phyloP scores from a whole-genome alignment of 2,888 invertebrate species.

The Gnatocerus cornutus region DNA sequence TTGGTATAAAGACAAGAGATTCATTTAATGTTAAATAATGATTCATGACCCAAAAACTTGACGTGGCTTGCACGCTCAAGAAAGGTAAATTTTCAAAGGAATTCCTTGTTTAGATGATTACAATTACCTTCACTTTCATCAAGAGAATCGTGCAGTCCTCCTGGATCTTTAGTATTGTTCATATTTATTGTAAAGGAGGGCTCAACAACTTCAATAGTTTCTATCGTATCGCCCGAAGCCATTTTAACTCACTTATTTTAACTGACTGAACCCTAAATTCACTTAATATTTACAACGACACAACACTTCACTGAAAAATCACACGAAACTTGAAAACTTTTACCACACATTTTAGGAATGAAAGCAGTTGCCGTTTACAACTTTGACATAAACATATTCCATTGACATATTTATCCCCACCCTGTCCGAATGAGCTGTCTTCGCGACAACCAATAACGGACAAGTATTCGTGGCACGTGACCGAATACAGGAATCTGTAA shows the following conservation, averaged over 20 bases:
- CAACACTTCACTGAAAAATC: conserved; percentile 56
- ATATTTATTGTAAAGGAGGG: conserved; percentile 72
- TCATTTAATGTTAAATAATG: conserved; percentile 39
- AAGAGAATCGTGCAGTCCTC: conserved; percentile 75
- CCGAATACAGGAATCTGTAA: conserved; percentile 37
- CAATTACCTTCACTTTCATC: conserved; percentile 76
- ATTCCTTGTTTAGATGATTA: background rate
- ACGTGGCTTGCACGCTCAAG: conserved; percentile 17
- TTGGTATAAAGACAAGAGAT: conserved; percentile 31
- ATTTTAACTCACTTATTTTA: conserved; percentile 72
- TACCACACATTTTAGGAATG: conserved; percentile 55
- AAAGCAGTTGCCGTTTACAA: conserved; percentile 75
- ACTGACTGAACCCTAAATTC: conserved; percentile 38
- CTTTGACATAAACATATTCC: conserved; percentile 66
- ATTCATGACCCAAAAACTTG: conserved; percentile 51
- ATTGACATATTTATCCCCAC: conserved; percentile 68
- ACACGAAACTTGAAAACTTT: conserved; percentile 46
- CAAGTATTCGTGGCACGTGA: conserved; percentile 16
- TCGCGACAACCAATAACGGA: conserved; percentile 14
- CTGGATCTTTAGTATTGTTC: conserved; percentile 76
- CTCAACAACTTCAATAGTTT: conserved; percentile 85
- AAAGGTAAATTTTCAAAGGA: conserved; percentile 19
- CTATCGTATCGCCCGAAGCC: conserved; percentile 88
- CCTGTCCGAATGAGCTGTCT: conserved; percentile 37
- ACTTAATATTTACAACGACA: conserved; percentile 52